Evolutionary conservation across 30 jellyfish, hydroid and myxozoan genomes (phyloP).

Genomic region (Hydractinia symbiolongicarpus): DNA sequence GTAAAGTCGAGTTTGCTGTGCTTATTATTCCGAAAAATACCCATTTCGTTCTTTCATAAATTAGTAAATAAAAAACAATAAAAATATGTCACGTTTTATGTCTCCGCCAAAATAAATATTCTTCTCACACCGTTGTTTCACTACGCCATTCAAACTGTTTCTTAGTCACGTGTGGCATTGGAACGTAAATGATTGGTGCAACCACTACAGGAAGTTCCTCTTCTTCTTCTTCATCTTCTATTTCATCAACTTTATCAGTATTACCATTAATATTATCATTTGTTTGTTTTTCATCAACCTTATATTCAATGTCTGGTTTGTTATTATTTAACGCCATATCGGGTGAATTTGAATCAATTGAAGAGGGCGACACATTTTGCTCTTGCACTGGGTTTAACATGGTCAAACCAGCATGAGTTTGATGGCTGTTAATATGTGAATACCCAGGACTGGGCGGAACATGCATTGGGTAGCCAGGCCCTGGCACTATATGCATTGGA

Average conservation of each 20-base stretch:
- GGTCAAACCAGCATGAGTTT: not conserved
- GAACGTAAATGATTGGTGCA: constrained; percentile 56
- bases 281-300: not conserved
- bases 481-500: not conserved
- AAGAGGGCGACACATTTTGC: not conserved
- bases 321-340: not conserved
- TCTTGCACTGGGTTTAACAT: constrained; percentile 9
- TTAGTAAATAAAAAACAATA: too few species aligned
- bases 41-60: too few species aligned
- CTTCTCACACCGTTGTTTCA: constrained; percentile 70
- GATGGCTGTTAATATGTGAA: not conserved
- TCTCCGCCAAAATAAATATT: not conserved
- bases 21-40: too few species aligned
- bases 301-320: not conserved
- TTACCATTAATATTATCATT: not conserved
- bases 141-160: constrained; percentile 34
- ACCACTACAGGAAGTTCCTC: not conserved
- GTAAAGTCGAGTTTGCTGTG: too few species aligned
- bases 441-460: constrained; percentile 1
- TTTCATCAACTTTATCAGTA: not conserved
- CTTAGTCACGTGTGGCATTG: constrained; percentile 48
- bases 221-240: constrained; percentile 4
- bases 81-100: too few species aligned
- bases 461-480: constrained; percentile 5
- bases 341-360: not conserved